A percentile compares a stretch with the other conserved stretches of the same genome.
Conservation (phyloP, 2,888 invertebrate species). For the Drosophila neutralis region DNA sequence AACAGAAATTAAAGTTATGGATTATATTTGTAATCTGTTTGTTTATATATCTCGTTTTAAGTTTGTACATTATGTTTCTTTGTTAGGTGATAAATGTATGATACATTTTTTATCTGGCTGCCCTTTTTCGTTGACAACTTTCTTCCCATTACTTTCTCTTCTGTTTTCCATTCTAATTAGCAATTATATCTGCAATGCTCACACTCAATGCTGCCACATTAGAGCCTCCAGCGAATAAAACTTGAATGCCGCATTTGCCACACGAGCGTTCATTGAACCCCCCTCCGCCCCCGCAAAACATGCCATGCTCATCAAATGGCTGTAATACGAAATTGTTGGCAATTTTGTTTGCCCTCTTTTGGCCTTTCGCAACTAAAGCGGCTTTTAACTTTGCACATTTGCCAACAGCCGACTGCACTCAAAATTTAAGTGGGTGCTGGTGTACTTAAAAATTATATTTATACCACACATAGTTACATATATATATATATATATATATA, state of each 20-base stretch:
- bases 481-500: not conserved
- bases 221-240: slow-evolving; percentile 24
- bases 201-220: slow-evolving; percentile 18
- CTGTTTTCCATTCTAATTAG: slow-evolving; percentile 8
- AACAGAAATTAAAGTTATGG: not conserved
- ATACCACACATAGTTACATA: slow-evolving; percentile 1
- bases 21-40: not conserved
- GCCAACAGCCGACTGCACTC: slow-evolving; percentile 52
- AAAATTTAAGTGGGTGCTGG: slow-evolving; percentile 44
- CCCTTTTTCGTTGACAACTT: not conserved
- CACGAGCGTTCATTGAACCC: slow-evolving; percentile 45
- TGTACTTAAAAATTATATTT: slow-evolving; percentile 46
- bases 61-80: not conserved
- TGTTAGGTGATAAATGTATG: not conserved
- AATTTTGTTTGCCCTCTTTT: slow-evolving; percentile 44
- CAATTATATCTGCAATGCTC: slow-evolving; percentile 12
- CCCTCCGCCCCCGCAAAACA: not conserved
- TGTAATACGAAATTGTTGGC: slow-evolving; percentile 50
- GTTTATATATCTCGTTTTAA: not conserved
- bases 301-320: slow-evolving; percentile 14
- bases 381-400: slow-evolving; percentile 60
- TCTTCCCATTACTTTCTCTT: not conserved
- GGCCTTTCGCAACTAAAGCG: slow-evolving; percentile 42
- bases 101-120: not conserved
- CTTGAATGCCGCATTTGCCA: slow-evolving; percentile 40